phyloP scores from a whole-genome alignment of 1,140 invertebrate species.

The Drosophila murphyi region DNA sequence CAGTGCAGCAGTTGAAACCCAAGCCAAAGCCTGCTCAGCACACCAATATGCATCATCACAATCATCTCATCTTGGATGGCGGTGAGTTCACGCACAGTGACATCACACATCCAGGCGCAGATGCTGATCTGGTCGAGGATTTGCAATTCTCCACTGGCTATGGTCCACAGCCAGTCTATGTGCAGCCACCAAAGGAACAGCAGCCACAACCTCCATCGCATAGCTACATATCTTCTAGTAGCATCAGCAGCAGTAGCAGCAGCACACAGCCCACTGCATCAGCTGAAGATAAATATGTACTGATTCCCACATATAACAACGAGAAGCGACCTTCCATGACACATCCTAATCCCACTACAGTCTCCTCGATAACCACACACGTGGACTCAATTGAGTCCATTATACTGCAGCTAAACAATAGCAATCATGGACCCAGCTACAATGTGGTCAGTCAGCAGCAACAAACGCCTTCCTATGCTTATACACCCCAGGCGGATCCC shows the following conservation, averaged over 20 bases:
- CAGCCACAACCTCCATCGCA: constrained; percentile 8
- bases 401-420: constrained; percentile 88
- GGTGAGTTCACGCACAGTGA: constrained; percentile 83
- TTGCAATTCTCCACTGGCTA: constrained; percentile 82
- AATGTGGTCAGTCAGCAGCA: constrained; percentile 78
- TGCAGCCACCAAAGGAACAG: constrained; percentile 61
- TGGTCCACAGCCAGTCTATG: constrained; percentile 74
- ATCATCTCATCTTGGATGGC: constrained; percentile 64
- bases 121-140: constrained; percentile 81
- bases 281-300: constrained; percentile 68
- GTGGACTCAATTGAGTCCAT: constrained; percentile 87
- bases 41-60: constrained; percentile 60
- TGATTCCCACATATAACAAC: constrained; percentile 73
- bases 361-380: constrained; percentile 84
- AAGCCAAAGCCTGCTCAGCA: constrained; percentile 44
- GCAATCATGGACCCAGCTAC: constrained; percentile 85
- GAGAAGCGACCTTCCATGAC: constrained; percentile 52
- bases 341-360: constrained; percentile 60
- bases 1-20: constrained; percentile 47
- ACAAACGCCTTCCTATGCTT: constrained; percentile 66
- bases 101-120: constrained; percentile 81
- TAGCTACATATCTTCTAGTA: constrained; percentile 45
- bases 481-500: constrained; percentile 20
- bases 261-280: constrained; percentile 18
- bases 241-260: constrained; percentile 30